Conservation (phyloP, 92 coral and sea anemone genomes). For the Epizoanthus fatuus region DNA sequence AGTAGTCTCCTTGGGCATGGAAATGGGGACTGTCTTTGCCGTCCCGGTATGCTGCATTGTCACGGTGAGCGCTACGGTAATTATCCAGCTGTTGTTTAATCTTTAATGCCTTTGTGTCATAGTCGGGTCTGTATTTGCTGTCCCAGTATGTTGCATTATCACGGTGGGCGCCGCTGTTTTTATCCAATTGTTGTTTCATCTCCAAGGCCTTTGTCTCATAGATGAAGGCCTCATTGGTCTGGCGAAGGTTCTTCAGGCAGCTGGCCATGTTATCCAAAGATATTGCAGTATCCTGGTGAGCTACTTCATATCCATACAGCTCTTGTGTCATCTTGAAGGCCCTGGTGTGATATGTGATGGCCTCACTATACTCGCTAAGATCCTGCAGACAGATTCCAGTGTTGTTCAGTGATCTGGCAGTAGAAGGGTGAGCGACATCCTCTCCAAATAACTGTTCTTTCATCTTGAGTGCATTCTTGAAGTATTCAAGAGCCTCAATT, state of each 20-base stretch:
- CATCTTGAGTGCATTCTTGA: neutral
- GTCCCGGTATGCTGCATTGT: neutral
- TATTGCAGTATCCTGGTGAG: neutral
- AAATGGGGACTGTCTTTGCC: too few species aligned
- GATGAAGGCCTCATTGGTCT: neutral
- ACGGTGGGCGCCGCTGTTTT: too few species aligned
- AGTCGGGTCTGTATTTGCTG: too few species aligned
- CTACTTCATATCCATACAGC: constrained; percentile 11
- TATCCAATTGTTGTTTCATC: neutral
- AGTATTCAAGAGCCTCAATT: neutral
- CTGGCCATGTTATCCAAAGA: neutral
- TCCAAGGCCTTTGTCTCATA: neutral
- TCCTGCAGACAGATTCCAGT: constrained; percentile 4
- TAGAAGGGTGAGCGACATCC: neutral
- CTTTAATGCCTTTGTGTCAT: neutral
- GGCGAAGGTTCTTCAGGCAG: neutral
- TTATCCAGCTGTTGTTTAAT: neutral
- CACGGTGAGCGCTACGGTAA: too few species aligned
- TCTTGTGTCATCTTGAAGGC: neutral
- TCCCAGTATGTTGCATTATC: neutral
- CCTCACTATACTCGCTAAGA: neutral
- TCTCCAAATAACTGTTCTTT: constrained; percentile 2
- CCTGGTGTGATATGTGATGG: neutral
- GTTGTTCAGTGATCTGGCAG: constrained; percentile 7
- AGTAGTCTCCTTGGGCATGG: too few species aligned